phyloP scores from a whole-genome alignment of 2,113 vertebrate species.

The Sphyrna mokarran region DNA sequence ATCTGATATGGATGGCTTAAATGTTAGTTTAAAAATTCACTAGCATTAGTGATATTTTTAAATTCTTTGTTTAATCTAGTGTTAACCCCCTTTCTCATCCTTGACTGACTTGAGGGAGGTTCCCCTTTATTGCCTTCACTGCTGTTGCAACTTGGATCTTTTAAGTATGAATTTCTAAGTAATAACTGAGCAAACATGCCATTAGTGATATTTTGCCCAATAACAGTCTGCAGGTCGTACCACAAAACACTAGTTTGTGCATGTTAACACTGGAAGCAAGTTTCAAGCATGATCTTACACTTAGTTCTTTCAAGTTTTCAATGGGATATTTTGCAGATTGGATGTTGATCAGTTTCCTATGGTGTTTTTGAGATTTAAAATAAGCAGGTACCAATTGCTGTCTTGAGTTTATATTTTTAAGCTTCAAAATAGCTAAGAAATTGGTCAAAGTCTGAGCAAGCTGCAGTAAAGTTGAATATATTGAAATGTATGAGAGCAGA shows the following conservation, averaged over 20 bases:
- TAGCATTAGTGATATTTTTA: neutral
- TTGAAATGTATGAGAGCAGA: conserved; percentile 67
- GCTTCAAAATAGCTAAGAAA: neutral
- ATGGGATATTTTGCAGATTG: neutral
- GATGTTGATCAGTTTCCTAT: neutral
- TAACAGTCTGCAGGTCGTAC: neutral
- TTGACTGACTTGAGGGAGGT: too few relatives aligned
- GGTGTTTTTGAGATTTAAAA: neutral
- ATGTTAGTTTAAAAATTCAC: neutral
- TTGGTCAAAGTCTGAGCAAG: neutral
- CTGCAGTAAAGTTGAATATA: conserved; percentile 42
- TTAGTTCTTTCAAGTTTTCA: neutral
- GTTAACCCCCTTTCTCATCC: too few relatives aligned
- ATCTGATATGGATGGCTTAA: neutral
- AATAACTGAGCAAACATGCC: neutral
- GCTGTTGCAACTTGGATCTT: neutral
- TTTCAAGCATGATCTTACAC: neutral
- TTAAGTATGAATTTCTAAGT: neutral
- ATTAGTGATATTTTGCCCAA: neutral
- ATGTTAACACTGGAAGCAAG: neutral
- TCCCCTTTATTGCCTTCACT: neutral
- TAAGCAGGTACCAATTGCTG: neutral
- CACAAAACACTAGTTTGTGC: neutral
- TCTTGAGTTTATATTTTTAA: neutral
- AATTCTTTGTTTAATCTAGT: neutral